Evolutionary conservation across 2,797 vertebrate genomes (phyloP).

Genomic region (Stomatorhinus walkeri): DNA sequence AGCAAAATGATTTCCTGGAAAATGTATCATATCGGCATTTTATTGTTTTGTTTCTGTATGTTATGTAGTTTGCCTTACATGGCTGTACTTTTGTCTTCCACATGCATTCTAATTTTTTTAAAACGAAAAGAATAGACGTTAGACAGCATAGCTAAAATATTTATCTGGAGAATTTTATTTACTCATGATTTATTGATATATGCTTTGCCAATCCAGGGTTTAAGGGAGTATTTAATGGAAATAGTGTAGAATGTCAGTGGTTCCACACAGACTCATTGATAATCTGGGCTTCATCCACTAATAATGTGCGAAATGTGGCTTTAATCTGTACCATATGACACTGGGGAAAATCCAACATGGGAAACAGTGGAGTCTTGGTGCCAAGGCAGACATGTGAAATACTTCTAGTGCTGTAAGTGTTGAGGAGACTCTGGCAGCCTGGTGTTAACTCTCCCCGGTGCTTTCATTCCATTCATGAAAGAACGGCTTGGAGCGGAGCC

Average conservation of each 20-base stretch:
- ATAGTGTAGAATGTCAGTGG: not conserved
- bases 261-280: not conserved
- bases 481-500: not conserved
- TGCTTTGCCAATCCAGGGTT: not conserved
- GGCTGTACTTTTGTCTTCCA: not conserved
- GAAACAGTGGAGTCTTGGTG: slow-evolving; percentile 33
- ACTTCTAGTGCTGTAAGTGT: slow-evolving; percentile 45
- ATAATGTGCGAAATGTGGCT: not conserved
- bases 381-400: slow-evolving; percentile 53
- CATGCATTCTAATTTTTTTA: not conserved
- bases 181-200: not conserved
- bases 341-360: slow-evolving; percentile 30
- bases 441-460: slow-evolving; percentile 45
- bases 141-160: not conserved
- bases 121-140: too few relatives aligned
- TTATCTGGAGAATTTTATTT: not conserved
- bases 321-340: slow-evolving; percentile 29
- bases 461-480: slow-evolving; percentile 16
- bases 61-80: not conserved
- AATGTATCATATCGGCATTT: not conserved
- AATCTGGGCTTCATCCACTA: not conserved
- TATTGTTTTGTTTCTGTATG: not conserved
- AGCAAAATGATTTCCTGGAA: not conserved
- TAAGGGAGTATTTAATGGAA: not conserved
- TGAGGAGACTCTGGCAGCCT: slow-evolving; percentile 32